Base-by-base conservation (phyloP, 2,888 invertebrate species). In the Leucozona laternaria region DNA sequence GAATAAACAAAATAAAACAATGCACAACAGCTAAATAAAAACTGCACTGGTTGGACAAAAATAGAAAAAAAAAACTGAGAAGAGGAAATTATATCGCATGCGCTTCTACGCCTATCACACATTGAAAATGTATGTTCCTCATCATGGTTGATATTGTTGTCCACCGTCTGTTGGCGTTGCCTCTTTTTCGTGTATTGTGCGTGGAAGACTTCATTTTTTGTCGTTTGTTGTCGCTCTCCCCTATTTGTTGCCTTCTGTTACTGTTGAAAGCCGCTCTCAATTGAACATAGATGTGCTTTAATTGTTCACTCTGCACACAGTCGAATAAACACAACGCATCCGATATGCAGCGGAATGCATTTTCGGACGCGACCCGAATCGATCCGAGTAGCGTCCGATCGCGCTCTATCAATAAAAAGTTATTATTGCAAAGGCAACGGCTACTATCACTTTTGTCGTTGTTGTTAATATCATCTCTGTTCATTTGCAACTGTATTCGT, bases 331-430 rank as follows among this genome's bases (percentile, higher is more conserved):
- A 91, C 92, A 92, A 92, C 91, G 92, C 92, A 92, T 92, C 91
- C 92, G 92, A 92, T 91, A 92, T 93, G 92, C 92, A 93, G 91
- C 92, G 92, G 92, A 92, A 92, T 92, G 92, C 92, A 92, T 92
- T 92, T 92, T 92, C 92, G 93, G 93, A 92, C 92, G 92, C 92
- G 92, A 91, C 91, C 92, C 92, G 92, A 92, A 90, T 91, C 91
- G 91, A 91, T 91, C 91, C 92, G 92, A 93, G 91, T 92, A 92
- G 92, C 92, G 92, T 92, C 92, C 93, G 92, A 92, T 92, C 92
- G 92, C 91, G 91, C 91, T 90, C 91, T 91, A 75, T 89, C 91
- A 92, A 91, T 90, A 91, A 91, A 92, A 90, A 88, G 55, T 88
- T 87, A 87, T 89, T 88, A 88, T 90, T 81, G 89, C 89, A 89